Base-by-base conservation (phyloP, 92 coral and sea anemone genomes). In the Montipora capitata region DNA sequence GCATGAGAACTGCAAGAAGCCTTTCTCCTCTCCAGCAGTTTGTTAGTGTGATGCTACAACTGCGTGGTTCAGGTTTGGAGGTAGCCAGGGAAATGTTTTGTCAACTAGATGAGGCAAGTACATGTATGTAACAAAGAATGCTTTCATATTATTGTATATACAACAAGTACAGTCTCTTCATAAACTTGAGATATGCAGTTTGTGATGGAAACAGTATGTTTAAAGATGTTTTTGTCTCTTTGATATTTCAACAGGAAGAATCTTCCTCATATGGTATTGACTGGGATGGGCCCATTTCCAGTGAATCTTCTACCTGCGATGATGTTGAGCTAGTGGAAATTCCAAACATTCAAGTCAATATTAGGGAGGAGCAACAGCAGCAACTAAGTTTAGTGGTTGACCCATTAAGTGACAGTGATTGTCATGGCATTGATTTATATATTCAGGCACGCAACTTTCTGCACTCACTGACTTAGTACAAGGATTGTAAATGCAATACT, bases 231-330 rank as follows among this genome's bases (percentile, higher is more conserved):
- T n/a, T n/a, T n/a, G n/a, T n/a, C n/a, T n/a, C n/a, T n/a, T n/a
- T 51, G 54, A 43, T 82, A 48, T 20, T 82, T 82, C 78, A 82
- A 82, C 87, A 81, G 92, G 88, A 88, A 62, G 68, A 88, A 2
- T 65, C 71, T 64, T 61, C 74, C 72, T 49, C 71, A 62, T 88
- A 56, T 81, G 87, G 92, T 7, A 88, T 88, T 64, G 92, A 88
- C 88, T 81, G 92, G 88, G 87, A 88, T 80, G 88, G 92, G 43
- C 92, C 92, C 63, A 63, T 87, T 45, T 80, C 91, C 62, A 79
- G 13, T 48, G 79, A 74, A 39, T 74, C 59, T 74, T 74, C 79
- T 74, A 20, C 79, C 64, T 74, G 15, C 13, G 61, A 84, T 27
- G 85, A 75, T 52, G 65, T 74, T 40, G 52, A 15, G 40, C 78